phyloP scores from a whole-genome alignment of 2,113 vertebrate genomes.

The Empidonax alnorum region DNA sequence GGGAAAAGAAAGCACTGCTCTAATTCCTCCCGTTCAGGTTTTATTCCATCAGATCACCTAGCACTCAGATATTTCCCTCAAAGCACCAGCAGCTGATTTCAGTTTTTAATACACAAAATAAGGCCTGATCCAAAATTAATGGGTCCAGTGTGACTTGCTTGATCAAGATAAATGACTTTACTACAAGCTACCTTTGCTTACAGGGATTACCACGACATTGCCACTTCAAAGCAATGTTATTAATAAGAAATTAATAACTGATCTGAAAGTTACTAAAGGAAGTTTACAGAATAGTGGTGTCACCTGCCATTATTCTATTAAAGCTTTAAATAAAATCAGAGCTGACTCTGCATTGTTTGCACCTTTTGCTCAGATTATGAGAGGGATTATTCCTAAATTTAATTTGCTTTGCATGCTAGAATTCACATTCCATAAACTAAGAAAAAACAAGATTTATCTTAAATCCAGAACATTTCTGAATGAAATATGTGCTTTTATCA shows the following conservation, averaged over 20 bases:
- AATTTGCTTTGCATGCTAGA: neutral
- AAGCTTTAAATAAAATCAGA: neutral
- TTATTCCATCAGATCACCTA: neutral
- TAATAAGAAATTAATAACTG: neutral
- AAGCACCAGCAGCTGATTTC: neutral
- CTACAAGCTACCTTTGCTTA: neutral
- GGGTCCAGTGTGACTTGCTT: neutral
- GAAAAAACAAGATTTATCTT: neutral
- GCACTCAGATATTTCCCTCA: neutral
- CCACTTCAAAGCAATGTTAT: neutral
- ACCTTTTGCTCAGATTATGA: neutral
- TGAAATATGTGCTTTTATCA: neutral
- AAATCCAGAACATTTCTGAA: neutral
- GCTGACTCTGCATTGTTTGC: neutral
- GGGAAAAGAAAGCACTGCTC: neutral
- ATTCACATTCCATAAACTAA: neutral
- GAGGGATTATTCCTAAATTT: neutral
- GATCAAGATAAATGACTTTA: slow-evolving; percentile 14
- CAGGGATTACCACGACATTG: neutral
- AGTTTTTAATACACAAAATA: neutral
- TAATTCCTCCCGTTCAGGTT: neutral
- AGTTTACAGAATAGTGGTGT: neutral
- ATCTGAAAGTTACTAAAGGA: neutral
- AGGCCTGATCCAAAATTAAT: slow-evolving; percentile 8
- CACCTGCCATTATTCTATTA: neutral